These are phyloP conservation scores for Aelia acuminata DNA, from an alignment of 2,888 invertebrate species.

Conservation along the genomic window DNA sequence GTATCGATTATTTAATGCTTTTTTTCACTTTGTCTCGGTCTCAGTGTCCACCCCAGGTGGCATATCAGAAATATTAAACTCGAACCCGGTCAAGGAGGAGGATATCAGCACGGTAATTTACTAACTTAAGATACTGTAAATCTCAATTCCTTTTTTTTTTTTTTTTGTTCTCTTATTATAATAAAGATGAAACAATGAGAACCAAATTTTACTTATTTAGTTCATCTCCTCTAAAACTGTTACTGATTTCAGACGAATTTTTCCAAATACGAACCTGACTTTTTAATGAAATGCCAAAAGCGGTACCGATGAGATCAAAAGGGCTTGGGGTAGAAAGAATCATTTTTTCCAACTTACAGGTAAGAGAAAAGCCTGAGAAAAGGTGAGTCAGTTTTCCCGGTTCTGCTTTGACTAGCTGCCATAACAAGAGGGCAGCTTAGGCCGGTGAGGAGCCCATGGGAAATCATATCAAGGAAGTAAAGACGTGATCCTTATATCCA, in stretches of 20 bases:
- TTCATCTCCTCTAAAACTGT: neutral
- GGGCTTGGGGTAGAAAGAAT: neutral
- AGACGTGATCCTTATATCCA: slow-evolving; percentile 57
- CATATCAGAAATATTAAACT: no score
- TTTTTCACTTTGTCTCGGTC: no score
- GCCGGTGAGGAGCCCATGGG: slow-evolving; percentile 10
- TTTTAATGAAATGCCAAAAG: neutral
- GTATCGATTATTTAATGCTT: no score
- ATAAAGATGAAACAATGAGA: no score
- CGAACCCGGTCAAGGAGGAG: no score
- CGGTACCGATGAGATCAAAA: neutral
- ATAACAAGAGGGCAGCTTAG: slow-evolving; percentile 56
- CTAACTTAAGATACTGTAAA: no score
- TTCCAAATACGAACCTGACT: neutral
- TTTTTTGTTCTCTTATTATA: no score
- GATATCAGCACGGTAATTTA: no score
- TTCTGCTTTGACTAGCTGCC: slow-evolving; percentile 52
- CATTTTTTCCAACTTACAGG: slow-evolving; percentile 5
- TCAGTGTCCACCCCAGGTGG: no score
- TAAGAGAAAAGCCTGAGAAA: neutral
- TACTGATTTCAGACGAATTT: neutral
- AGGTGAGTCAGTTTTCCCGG: slow-evolving; percentile 13
- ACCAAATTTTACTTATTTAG: neutral
- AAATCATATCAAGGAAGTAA: slow-evolving; percentile 54
- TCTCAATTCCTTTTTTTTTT: no score